Base-by-base conservation (phyloP, 2,113 vertebrate genomes). In the Leiothrix lutea region DNA sequence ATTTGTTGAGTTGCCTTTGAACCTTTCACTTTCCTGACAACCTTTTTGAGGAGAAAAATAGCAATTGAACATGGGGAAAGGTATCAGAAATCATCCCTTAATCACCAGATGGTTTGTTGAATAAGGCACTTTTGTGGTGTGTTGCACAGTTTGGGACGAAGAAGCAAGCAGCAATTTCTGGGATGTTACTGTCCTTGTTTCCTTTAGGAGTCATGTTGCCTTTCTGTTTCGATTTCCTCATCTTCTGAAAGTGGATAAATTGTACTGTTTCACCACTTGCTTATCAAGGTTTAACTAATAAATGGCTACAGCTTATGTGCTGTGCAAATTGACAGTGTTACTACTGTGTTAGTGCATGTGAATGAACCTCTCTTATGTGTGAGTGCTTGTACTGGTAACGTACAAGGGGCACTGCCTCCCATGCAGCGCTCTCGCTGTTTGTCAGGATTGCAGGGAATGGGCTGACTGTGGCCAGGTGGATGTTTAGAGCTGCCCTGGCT, bases 281-380 rank as follows among this genome's bases (percentile, higher is more conserved):
- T 24, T 84, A 26, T 75, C 8, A 11, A 71, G 53, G 15, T 66
- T 81, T 74, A 57, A 60, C 40, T 66, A 69, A 56, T 38, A 73
- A 83, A 44, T 25, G 15, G 23, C 72, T 70, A 17, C 40, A 24
- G 21, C 28, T 87, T 3, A 0, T 6, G 14, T 89, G 20, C 57
- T 83, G 4, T 64, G 56, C 60, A 71, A 40, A 50, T 12, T 54
- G 31, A 4, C 26, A 40, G 28, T 19, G 66, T 5, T n/a, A 11
- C 5, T 61, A 9, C 38, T 78, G 53, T 0, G 2, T 33, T 28
- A 29, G 57, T 48, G 35, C 0, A 0, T 21, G 48, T 1, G 6
- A 35, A 17, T 36, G 78, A 81, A 53, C 36, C 29, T 78, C 36
- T 14, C 58, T 77, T 12, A 7, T 0, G 0, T 19, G 6, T 0